A percentile compares a stretch with the other conserved stretches of the same genome.
Evolutionary conservation across 2,113 vertebrate genomes (phyloP).

Genomic region (Edolisoma coerulescens): DNA sequence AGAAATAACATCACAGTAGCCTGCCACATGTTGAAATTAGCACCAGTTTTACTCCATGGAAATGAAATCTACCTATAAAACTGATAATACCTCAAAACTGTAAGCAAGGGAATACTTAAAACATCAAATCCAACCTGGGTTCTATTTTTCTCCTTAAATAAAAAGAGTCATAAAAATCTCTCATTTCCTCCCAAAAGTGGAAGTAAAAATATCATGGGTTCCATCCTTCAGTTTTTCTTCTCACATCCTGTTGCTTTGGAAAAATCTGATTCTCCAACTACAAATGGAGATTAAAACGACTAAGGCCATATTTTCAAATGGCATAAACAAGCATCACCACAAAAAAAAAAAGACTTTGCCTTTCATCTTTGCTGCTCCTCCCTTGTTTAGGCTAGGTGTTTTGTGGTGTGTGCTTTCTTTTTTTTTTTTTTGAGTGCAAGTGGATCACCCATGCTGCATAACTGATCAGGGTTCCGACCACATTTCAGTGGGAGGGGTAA

Average conservation of each 20-base stretch:
- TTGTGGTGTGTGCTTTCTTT: neutral
- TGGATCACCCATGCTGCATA: neutral
- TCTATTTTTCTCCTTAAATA: slow-evolving; percentile 55
- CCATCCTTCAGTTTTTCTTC: neutral
- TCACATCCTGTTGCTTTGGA: neutral
- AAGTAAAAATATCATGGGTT: neutral
- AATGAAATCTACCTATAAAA: slow-evolving; percentile 50
- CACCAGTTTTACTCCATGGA: slow-evolving; percentile 39
- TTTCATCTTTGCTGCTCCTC: slow-evolving; percentile 29
- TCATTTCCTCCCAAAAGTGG: slow-evolving; percentile 15
- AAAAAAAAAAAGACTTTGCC: neutral
- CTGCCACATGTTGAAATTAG: slow-evolving; percentile 35
- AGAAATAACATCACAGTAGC: slow-evolving; percentile 19
- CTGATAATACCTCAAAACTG: slow-evolving; percentile 36
- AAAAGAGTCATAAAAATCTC: slow-evolving; percentile 38
- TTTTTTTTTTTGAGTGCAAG: neutral
- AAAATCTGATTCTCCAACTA: neutral
- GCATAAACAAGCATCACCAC: neutral
- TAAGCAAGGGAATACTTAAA: slow-evolving; percentile 33
- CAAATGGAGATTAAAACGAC: neutral
- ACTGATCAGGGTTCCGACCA: neutral
- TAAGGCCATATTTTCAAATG: neutral
- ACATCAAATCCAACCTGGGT: slow-evolving; percentile 36
- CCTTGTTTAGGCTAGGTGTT: neutral
- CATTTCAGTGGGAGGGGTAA: neutral